Percentiles rank a stretch among this genome's conserved stretches.
Evolutionary conservation across 2,888 invertebrate species (phyloP).

Genomic region (Cerceris ruficornis): DNA sequence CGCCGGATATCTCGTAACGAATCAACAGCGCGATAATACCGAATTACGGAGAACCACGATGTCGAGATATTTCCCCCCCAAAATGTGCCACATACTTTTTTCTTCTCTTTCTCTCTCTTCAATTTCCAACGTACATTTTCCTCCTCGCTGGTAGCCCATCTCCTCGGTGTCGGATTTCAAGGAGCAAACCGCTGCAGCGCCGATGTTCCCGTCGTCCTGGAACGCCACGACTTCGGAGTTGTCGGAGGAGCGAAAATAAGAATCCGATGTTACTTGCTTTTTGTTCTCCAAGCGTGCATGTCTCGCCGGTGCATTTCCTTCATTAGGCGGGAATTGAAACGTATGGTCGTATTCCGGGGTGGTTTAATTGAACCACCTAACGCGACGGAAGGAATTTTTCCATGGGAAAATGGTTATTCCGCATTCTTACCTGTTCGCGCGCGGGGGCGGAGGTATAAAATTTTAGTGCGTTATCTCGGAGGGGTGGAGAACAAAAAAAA

Average conservation of each 20-base stretch:
- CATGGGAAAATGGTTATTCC: conserved; percentile 49
- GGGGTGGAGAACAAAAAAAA: conserved; percentile 42
- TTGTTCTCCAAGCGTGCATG: background rate
- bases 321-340: conserved; percentile 46
- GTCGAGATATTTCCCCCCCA: background rate
- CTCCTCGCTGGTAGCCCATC: too few species aligned
- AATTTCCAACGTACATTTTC: too few species aligned
- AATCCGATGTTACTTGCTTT: background rate
- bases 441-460: conserved; percentile 57
- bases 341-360: conserved; percentile 38
- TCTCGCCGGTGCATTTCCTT: conserved; percentile 33
- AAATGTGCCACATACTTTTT: too few species aligned
- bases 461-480: conserved; percentile 58
- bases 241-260: background rate
- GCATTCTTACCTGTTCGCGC: conserved; percentile 56
- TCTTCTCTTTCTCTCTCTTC: too few species aligned
- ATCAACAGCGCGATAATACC: conserved; percentile 10
- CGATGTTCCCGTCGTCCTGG: too few species aligned
- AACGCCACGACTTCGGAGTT: too few species aligned
- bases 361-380: conserved; percentile 47
- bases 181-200: too few species aligned
- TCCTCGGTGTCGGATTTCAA: too few species aligned
- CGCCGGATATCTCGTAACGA: conserved; percentile 1
- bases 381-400: conserved; percentile 27
- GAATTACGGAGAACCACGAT: conserved; percentile 3